Conservation (phyloP, 2,113 vertebrate genomes). For the Mugil cephalus region DNA sequence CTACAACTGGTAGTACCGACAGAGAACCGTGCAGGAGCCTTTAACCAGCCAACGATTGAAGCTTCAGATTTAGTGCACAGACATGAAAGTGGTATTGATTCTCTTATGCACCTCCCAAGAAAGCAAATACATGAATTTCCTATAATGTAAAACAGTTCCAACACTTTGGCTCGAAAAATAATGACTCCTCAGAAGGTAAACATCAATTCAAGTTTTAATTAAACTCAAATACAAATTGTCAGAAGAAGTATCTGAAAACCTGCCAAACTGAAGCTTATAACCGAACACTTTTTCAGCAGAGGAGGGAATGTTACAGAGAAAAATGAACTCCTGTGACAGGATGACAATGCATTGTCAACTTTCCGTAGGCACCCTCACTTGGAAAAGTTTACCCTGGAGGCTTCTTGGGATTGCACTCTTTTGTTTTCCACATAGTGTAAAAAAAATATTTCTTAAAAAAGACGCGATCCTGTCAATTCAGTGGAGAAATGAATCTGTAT, state of each 20-base stretch:
- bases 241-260: neutral
- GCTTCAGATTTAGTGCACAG: neutral
- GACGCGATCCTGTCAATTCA: constrained; percentile 23
- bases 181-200: neutral
- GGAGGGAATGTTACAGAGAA: constrained; percentile 10
- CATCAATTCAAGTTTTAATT: neutral
- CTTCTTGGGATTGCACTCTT: constrained; percentile 6
- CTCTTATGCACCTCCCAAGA: neutral
- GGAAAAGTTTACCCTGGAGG: constrained; percentile 12
- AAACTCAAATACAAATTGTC: neutral
- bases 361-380: constrained; percentile 1
- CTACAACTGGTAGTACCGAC: too few relatives aligned
- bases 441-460: constrained; percentile 1
- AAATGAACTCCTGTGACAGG: constrained; percentile 12
- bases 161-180: constrained; percentile 2
- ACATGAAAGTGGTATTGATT: neutral
- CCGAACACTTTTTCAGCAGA: neutral
- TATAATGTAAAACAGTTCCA: neutral
- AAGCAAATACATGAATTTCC: constrained; percentile 1
- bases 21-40: too few relatives aligned
- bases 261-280: neutral
- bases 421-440: constrained; percentile 22
- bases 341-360: constrained; percentile 8
- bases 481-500: constrained; percentile 28
- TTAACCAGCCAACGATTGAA: neutral